Base-by-base conservation (phyloP, 2,113 vertebrate species). In the Scophthalmus maximus region DNA sequence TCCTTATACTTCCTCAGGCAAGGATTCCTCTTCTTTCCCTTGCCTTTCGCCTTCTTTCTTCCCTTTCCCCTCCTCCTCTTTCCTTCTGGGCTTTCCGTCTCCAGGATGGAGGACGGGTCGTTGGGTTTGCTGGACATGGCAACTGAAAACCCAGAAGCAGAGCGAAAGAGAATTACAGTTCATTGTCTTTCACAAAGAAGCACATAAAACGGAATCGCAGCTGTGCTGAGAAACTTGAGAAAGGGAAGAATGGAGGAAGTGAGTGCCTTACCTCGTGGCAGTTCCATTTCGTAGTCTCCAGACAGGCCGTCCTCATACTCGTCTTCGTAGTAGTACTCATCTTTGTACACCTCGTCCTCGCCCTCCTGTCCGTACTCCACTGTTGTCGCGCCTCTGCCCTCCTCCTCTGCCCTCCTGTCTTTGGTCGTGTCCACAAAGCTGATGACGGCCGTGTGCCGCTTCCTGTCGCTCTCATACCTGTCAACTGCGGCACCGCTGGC, bases 1-100 rank as follows among this genome's bases (percentile, higher is more conserved):
- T 97, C 95, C 79, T 97, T 98, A 81, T 94, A 98, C 79, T 96
- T 98, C 85, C 79, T 91, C 88, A 96, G 92, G 77, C 98, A 99
- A 0, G 97, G 97, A 70, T 99, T 95, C 90, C 95, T 96, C 91
- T 98, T 99, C 89, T 88, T 96, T 14, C 97, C 97, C 85, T 93
- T 92, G 1, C 96, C 96, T 66, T 96, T 98, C 50, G 94, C 95
- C 88, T 83, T 96, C 94, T 94, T 87, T 47, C 68, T 84, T 57
- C 93, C 93, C 1, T 94, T 94, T 30, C 90, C 93, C 73, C 89
- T 89, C 30, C 91, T 94, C 67, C 82, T 61, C 29, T 81, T 78
- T 6, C n/a, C 77, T 1, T 90, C 82, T 0, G 42, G 61, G 50
- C 6, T 73, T 22, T 88, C 84, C 5, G 78, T 44, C 7, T 81